Conservation (phyloP, 2,888 invertebrate genomes). For the Synergus umbraculus region DNA sequence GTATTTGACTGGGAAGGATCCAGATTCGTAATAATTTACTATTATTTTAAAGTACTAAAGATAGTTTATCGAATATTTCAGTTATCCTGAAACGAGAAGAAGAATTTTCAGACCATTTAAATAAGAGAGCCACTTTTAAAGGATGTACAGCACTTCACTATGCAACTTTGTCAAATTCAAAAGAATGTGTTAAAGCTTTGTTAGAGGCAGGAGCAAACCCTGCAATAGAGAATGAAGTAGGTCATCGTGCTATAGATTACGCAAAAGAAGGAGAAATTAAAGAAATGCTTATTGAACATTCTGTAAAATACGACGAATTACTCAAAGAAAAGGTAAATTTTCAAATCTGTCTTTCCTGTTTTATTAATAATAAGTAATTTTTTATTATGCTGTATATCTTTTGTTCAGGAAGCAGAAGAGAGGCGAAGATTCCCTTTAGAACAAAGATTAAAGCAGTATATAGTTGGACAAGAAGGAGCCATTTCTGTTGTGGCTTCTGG, state of each 20-base stretch:
- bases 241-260: conserved; percentile 87
- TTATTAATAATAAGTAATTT: too few species aligned
- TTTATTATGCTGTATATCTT: conserved; percentile 14
- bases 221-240: conserved; percentile 86
- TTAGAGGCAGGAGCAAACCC: conserved; percentile 88
- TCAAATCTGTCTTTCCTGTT: neutral
- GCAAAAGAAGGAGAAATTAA: conserved; percentile 83
- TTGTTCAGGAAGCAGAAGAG: conserved; percentile 84
- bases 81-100: conserved; percentile 86
- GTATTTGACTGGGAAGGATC: too few species aligned
- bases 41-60: conserved; percentile 8
- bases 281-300: conserved; percentile 81
- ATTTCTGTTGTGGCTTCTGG: conserved; percentile 88
- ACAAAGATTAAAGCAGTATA: conserved; percentile 87
- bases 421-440: conserved; percentile 90
- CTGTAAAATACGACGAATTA: conserved; percentile 74
- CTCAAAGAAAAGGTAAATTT: conserved; percentile 68
- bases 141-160: conserved; percentile 95
- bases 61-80: conserved; percentile 58
- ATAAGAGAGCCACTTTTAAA: conserved; percentile 86
- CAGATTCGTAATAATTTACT: neutral
- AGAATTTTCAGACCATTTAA: conserved; percentile 87
- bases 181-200: conserved; percentile 82
- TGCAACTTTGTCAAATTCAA: conserved; percentile 87
- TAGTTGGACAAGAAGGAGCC: conserved; percentile 92